Conservation (phyloP, 2,113 vertebrate species). For the Canis aureus region DNA sequence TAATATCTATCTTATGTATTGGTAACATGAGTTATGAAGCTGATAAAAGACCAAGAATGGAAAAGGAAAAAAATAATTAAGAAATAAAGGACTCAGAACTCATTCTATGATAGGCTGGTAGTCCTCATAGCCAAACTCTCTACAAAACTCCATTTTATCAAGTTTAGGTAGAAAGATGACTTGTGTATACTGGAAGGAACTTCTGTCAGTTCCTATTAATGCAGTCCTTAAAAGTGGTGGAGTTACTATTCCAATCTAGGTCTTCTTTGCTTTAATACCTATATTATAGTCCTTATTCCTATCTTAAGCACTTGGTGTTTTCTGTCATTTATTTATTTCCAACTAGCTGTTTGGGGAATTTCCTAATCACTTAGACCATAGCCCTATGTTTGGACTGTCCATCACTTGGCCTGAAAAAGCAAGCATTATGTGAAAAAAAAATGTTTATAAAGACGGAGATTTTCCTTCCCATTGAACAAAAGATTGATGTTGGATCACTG, state of each 20-base stretch:
- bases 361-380: background rate
- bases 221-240: background rate
- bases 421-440: background rate
- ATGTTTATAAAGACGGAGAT: background rate
- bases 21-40: background rate
- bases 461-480: background rate
- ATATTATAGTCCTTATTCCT: background rate
- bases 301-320: background rate
- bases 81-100: background rate
- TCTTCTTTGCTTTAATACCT: background rate
- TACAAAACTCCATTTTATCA: background rate
- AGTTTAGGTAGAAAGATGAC: background rate
- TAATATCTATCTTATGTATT: background rate
- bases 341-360: background rate
- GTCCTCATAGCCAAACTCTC: background rate
- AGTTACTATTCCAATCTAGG: background rate
- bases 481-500: background rate
- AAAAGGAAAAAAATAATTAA: background rate
- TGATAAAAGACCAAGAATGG: background rate
- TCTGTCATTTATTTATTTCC: background rate
- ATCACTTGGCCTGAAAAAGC: slow-evolving; percentile 9
- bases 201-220: background rate
- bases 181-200: background rate
- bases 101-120: background rate
- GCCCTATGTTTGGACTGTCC: background rate